A percentile compares a stretch with the other conserved stretches of the same genome.
phyloP scores from a whole-genome alignment of 1,140 invertebrate species.

The Steinernema feltiae region DNA sequence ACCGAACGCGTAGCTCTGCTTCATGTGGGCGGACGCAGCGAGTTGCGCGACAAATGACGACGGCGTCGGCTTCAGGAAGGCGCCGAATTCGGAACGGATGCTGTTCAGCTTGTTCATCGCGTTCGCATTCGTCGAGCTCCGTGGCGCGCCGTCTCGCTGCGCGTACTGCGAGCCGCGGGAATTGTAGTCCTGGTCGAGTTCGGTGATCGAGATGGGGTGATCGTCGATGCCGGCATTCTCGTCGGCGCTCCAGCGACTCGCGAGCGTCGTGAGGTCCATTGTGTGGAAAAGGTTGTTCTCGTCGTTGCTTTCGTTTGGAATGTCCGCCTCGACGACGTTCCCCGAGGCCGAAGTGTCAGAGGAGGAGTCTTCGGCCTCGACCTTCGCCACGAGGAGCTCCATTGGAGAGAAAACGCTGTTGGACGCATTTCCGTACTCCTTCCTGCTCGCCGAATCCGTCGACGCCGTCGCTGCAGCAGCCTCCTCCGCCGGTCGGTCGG shows the following conservation, averaged over 20 bases:
- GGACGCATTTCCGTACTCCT: background rate
- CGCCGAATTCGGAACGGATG: background rate
- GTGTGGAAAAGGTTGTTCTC: background rate
- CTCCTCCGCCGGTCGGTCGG: too few relatives aligned
- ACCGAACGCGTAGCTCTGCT: background rate
- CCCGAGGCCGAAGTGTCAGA: background rate
- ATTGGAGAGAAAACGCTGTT: background rate
- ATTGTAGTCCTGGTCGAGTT: background rate
- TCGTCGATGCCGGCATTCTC: background rate
- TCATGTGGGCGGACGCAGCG: background rate
- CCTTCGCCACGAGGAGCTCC: slow-evolving; percentile 7
- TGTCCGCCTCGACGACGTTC: background rate
- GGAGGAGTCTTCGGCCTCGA: slow-evolving; percentile 1
- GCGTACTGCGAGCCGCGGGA: too few relatives aligned
- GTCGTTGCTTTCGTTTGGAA: background rate
- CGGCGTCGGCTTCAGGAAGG: background rate
- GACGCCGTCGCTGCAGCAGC: too few relatives aligned
- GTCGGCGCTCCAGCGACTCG: background rate
- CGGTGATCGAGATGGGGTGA: background rate
- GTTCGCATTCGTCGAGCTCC: too few relatives aligned
- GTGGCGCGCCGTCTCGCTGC: too few relatives aligned
- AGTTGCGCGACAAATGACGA: background rate
- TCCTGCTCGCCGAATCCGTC: background rate
- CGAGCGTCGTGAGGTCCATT: background rate
- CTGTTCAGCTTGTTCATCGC: background rate